Evolutionary conservation across 2,113 vertebrate genomes (phyloP).

Genomic region (Panthera tigris): DNA sequence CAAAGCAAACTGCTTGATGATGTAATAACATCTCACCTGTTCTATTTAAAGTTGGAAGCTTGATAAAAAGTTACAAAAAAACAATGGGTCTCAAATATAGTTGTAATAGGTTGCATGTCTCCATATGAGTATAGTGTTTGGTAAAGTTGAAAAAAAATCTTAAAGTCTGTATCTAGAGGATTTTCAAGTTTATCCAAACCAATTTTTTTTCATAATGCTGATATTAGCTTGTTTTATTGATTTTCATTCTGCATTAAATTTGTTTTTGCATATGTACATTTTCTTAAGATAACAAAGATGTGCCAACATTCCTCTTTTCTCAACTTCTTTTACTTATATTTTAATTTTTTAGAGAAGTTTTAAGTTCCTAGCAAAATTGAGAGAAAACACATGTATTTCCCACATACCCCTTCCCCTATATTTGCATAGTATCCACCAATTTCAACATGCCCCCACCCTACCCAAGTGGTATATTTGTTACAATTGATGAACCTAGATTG

Average conservation of each 20-base stretch:
- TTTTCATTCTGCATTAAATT: neutral
- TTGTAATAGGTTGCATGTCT: neutral
- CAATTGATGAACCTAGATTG: neutral
- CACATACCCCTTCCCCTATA: neutral
- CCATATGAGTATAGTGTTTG: neutral
- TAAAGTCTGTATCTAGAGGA: neutral
- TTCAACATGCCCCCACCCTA: neutral
- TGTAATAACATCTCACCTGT: neutral
- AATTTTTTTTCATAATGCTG: neutral
- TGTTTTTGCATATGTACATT: neutral
- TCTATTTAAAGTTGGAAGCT: neutral
- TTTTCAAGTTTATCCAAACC: neutral
- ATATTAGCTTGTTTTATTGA: neutral
- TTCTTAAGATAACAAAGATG: neutral
- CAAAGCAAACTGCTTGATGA: neutral
- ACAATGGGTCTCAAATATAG: neutral
- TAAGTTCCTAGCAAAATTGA: neutral
- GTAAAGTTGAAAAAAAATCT: neutral
- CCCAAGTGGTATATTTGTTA: neutral
- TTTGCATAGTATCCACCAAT: neutral
- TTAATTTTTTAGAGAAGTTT: neutral
- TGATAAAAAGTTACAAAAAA: neutral
- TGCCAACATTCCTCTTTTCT: neutral
- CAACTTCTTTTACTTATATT: neutral
- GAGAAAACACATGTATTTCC: neutral